Evolutionary conservation across 2,797 vertebrate genomes (phyloP), one percentile per base, ranked within the genome.

Genomic region (Enteromius argenteus): DNA sequence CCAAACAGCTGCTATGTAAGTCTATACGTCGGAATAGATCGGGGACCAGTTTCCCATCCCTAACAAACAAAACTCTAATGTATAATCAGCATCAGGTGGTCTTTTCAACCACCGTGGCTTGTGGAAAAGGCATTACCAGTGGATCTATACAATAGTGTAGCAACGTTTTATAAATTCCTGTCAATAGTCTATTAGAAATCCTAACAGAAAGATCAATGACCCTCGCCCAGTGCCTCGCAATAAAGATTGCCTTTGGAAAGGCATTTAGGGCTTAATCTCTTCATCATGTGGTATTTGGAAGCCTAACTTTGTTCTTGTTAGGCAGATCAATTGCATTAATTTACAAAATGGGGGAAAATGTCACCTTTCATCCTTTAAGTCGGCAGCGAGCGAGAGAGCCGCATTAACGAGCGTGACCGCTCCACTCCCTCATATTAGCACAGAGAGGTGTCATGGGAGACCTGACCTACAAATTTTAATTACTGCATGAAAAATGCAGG

Each of bases 161-260:
- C 95, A 96, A 96, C 95, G 95, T 97, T 97, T 96, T 96, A 97
- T 96, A 95, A 95, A 97, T 97, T 97, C 96, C 94, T 96, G 96
- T 97, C 97, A 96, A 98, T 97, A 98, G 95, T 89, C 95, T 95
- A 96, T 97, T 97, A 98, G 96, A 97, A 97, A 97, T 97, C 97
- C 96, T 97, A 97, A 97, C 97, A 97, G 96, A 96, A 97, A 96
- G 96, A 97, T 97, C 96, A 97, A 97, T 97, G 96, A 93, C 64
- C 94, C 94, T 92, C 92, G 94, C 94, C 94, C 94, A 93, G 93
- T 94, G 94, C 93, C 94, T 94, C 92, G 95, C 95, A 96, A 95
- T 96, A 94, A 96, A 96, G 96, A 97, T 95, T 96, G 95, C 95
- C 94, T 96, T 96, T 96, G 94, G 95, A 98, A 96, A 96, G 96